A percentile compares a stretch with the other conserved stretches of the same genome.
phyloP scores from a whole-genome alignment of 2,113 vertebrate species.

The Sinocyclocheilus rhinocerous region DNA sequence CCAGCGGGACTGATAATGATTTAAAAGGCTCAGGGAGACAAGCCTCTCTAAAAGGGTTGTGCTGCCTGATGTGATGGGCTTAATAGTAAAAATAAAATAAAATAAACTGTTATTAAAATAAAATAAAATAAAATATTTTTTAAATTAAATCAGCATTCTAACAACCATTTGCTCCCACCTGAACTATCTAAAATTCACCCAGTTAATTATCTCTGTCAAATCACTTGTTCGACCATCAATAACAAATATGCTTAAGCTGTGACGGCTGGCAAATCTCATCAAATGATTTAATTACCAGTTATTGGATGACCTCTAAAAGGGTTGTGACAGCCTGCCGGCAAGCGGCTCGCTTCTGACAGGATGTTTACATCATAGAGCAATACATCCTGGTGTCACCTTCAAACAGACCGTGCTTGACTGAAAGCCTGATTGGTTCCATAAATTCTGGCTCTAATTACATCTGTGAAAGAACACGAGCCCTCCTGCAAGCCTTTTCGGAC shows the following conservation, averaged over 20 bases:
- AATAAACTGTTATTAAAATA: too few species aligned
- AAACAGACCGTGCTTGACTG: conserved; percentile 65
- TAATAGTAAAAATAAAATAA: too few species aligned
- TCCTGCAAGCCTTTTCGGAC: conserved; percentile 65
- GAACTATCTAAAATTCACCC: neutral
- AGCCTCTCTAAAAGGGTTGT: too few species aligned
- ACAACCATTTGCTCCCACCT: neutral
- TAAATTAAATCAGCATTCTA: neutral
- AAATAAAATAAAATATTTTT: neutral
- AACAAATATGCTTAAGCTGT: conserved; percentile 43
- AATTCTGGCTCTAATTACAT: conserved; percentile 74
- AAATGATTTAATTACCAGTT: conserved; percentile 54
- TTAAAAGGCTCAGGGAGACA: conserved; percentile 72
- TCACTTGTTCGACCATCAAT: conserved; percentile 25
- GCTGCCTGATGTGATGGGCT: too few species aligned
- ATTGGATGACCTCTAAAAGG: conserved; percentile 66
- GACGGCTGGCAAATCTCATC: conserved; percentile 33
- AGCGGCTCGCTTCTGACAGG: conserved; percentile 47
- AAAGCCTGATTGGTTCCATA: conserved; percentile 74
- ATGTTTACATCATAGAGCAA: conserved; percentile 56
- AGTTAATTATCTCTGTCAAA: conserved; percentile 22
- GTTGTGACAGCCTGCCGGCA: conserved; percentile 66
- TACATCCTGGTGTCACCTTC: conserved; percentile 75
- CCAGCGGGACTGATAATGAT: conserved; percentile 72
- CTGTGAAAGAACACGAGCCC: conserved; percentile 63